phyloP scores from a whole-genome alignment of 2,797 vertebrate genomes.

The Streptopelia turtur region DNA sequence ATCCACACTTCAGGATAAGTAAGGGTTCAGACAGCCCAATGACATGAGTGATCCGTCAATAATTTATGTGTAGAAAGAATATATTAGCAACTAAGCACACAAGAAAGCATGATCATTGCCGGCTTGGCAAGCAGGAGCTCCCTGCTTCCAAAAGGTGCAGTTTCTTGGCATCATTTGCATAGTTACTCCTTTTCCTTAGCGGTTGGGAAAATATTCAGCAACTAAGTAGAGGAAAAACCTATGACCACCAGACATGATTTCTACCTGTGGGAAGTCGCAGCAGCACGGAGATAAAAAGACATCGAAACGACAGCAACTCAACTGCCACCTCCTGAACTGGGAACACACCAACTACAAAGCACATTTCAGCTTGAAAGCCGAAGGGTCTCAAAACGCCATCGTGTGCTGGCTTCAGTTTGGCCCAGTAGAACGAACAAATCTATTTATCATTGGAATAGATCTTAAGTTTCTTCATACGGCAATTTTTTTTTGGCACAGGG shows the following conservation, averaged over 20 bases:
- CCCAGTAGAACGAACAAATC: not conserved
- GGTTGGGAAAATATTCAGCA: not conserved
- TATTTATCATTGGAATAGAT: not conserved
- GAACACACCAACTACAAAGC: not conserved
- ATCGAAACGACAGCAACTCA: not conserved
- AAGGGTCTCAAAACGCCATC: not conserved
- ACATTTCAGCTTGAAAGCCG: not conserved
- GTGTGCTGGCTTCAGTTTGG: not conserved
- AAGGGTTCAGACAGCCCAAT: not conserved
- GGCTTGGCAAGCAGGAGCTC: not conserved
- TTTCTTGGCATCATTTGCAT: slow-evolving; percentile 49
- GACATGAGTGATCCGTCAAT: not conserved
- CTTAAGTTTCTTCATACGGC: not conserved
- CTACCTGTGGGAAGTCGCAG: not conserved
- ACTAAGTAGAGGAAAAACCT: not conserved
- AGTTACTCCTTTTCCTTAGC: slow-evolving; percentile 29
- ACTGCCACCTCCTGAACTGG: not conserved
- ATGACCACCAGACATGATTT: not conserved
- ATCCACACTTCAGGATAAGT: not conserved
- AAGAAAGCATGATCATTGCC: not conserved
- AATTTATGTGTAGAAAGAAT: not conserved
- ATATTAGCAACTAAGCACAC: not conserved
- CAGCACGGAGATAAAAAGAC: not conserved
- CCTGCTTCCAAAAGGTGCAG: not conserved
- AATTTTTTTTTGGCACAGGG: not conserved